These are phyloP conservation scores for Acleris literana DNA, from an alignment of 2,888 invertebrate species.

Conservation along the genomic window DNA sequence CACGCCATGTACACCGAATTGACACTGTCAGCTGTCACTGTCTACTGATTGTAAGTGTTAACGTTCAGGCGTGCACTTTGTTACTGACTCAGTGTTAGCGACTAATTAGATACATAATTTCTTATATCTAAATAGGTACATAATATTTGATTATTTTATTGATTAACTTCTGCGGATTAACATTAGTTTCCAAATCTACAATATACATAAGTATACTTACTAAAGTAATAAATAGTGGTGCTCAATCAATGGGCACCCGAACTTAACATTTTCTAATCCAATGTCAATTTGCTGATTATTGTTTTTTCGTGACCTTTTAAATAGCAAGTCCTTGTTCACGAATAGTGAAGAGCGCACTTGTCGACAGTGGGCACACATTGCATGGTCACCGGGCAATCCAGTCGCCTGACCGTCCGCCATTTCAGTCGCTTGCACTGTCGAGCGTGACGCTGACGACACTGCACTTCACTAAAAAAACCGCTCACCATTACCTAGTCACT, in stretches of 20 bases:
- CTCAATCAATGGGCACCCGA: slow-evolving; percentile 7
- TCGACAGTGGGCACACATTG: slow-evolving; percentile 6
- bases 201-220: slow-evolving; percentile 25
- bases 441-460: slow-evolving; percentile 20
- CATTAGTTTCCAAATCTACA: slow-evolving; percentile 20
- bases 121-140: no score
- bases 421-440: slow-evolving; percentile 17
- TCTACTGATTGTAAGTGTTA: no score
- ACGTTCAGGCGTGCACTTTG: not conserved
- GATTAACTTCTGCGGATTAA: slow-evolving; percentile 11
- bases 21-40: no score
- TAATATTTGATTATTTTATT: slow-evolving; percentile 3
- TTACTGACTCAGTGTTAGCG: no score
- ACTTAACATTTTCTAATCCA: slow-evolving; percentile 18
- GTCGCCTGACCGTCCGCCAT: slow-evolving; percentile 1
- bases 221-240: slow-evolving; percentile 31
- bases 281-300: not conserved
- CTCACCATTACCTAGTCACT: not conserved
- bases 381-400: no score
- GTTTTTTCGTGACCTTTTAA: not conserved
- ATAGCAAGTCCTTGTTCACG: not conserved
- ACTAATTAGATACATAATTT: no score
- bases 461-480: slow-evolving; percentile 12
- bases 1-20: no score
- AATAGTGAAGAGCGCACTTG: slow-evolving; percentile 13